Evolutionary conservation across 2,797 vertebrate species (phyloP), one percentile per base, ranked within the genome.

Genomic region (Mus spretus): DNA sequence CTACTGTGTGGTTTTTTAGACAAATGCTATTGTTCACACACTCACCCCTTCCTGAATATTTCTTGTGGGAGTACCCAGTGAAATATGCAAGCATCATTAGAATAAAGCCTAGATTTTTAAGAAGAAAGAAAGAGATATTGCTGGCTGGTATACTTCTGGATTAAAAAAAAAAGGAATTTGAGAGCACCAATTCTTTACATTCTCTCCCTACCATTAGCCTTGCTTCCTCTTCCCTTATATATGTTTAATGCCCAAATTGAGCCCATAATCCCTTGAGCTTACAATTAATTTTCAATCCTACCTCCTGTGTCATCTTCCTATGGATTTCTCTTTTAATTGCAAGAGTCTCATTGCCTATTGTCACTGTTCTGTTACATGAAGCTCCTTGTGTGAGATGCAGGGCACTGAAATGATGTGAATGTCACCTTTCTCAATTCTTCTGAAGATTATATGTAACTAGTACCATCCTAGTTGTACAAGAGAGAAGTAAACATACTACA

Each of bases 1-100:
- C 93, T 95, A 81, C 95, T 97, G 90, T 96, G 37, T 92, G 72
- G 24, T 40, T 90, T 97, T 96, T 80, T 94, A 92, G 63, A 97
- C 24, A 28, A 78, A 94, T 83, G 37, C 40, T 63, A 84, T 91
- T 91, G 89, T 61, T 88, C 65, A 50, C 47, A 50, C 47, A 50
- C 57, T 5, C 57, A 37, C 2, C 11, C 8, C 3, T 12, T n/a
- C 37, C 77, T 40, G 17, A 95, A 94, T 96, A 14, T 92, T 96
- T 97, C 88, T 93, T 94, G 65, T 95, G 93, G 85, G 75, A 86
- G 47, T 95, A 77, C 70, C 50, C 75, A 93, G 40, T 90, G 92
- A 94, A 96, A 26, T 96, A 95, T 95, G 82, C 63, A 87, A 57
- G 2, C 31, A 65, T 94, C 75, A 75, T 84, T 92, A 61, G 93